Evolutionary conservation across 2,888 invertebrate species (phyloP).

Genomic region (Epirrhoe alternata): DNA sequence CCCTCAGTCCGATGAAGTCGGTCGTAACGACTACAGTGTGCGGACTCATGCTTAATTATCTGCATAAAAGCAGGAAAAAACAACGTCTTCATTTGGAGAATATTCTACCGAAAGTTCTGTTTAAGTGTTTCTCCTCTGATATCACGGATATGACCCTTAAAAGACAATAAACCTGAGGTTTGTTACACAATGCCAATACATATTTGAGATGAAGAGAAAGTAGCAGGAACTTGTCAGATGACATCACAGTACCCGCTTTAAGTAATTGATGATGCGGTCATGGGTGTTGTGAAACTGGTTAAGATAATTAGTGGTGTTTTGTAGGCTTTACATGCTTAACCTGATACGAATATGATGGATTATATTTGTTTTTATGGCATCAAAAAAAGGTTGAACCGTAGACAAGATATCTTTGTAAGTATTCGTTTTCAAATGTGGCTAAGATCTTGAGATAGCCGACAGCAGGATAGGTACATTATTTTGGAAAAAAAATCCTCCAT

Average conservation of each 20-base stretch:
- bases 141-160: slow-evolving; percentile 31
- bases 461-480: not conserved
- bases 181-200: slow-evolving; percentile 56
- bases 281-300: slow-evolving; percentile 37
- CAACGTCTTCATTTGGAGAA: not conserved
- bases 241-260: slow-evolving; percentile 54
- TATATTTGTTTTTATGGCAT: not conserved
- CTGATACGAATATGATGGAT: slow-evolving; percentile 24
- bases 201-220: slow-evolving; percentile 54
- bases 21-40: too few relatives aligned
- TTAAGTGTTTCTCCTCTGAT: not conserved
- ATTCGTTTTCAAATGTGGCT: not conserved
- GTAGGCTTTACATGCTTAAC: slow-evolving; percentile 10
- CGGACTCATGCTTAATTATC: too few relatives aligned
- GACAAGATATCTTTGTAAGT: not conserved
- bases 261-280: slow-evolving; percentile 45
- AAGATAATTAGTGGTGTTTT: slow-evolving; percentile 27
- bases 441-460: too few relatives aligned
- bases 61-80: too few relatives aligned
- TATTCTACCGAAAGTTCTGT: too few relatives aligned
- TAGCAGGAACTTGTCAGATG: slow-evolving; percentile 58
- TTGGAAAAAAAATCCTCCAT: not conserved
- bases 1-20: too few relatives aligned
- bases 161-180: slow-evolving; percentile 41
- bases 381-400: not conserved